Base-by-base conservation (phyloP, 2,797 vertebrate species). In the Babyrousa celebensis region DNA sequence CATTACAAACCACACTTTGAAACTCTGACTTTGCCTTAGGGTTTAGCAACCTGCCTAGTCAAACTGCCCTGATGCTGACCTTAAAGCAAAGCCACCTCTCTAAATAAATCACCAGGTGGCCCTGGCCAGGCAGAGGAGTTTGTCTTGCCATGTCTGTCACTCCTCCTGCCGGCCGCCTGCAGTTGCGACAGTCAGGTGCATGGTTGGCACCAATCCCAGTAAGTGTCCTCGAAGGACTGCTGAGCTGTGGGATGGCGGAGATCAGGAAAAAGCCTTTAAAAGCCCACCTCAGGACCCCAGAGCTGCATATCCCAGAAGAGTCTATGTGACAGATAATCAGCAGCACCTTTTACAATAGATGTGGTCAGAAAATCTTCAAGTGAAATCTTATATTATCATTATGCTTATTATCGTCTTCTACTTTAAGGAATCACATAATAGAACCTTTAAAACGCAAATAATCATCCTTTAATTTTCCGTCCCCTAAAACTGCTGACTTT, bases 1-100 rank as follows among this genome's bases (percentile, higher is more conserved):
- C 12, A 72, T 58, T 56, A 93, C 56, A 43, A 63, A 82, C 58
- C 82, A 32, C 67, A 48, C 63, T 43, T 87, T 58, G 12, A 74
- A 94, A 92, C 40, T 71, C 60, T 94, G 65, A 72, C 82, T 93
- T 92, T 79, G 83, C 91, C 78, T 92, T 74, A 40, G 70, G 94
- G 65, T 95, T 92, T 71, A 91, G 72, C 25, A 40, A 67, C 62
- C 36, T 95, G 87, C 85, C 85, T 36, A 12, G 32, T 79, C 79
- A 80, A 43, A 95, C 91, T 25, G 60, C 32, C 71, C 83, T 80
- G 18, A 60, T 43, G 94, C 71, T 75, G 74, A 67, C 79, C 52
- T 89, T 85, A 83, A 56, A 86, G 70, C 89, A 94, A 77, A 94
- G 52, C 52, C 91, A 83, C 29, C 72, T 87, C 83, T 87, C 85